A percentile compares a stretch with the other conserved stretches of the same genome.
These are phyloP conservation scores for Pycnonotus jocosus DNA, from an alignment of 2,113 vertebrate species.

Conservation along the genomic window DNA sequence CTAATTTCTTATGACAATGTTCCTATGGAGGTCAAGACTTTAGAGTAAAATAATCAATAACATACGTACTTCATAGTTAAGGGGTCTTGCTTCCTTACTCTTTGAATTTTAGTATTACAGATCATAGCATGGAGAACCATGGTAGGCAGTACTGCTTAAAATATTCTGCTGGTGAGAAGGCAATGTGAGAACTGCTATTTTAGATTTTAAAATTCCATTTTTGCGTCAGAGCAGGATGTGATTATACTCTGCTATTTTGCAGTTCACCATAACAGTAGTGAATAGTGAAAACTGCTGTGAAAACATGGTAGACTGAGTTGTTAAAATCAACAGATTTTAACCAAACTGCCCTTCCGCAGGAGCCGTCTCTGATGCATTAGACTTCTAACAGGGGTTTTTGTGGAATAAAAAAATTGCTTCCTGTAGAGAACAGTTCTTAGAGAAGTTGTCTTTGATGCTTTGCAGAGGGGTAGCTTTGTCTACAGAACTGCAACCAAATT, in stretches of 20 bases:
- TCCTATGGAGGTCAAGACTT: not conserved
- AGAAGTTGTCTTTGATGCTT: not conserved
- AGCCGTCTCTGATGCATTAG: not conserved
- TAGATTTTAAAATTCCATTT: not conserved
- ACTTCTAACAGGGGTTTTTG: not conserved
- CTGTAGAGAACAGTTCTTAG: not conserved
- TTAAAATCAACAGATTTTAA: not conserved
- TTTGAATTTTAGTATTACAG: not conserved
- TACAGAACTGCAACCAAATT: not conserved
- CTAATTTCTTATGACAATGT: not conserved
- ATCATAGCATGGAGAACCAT: not conserved
- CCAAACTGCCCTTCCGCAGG: not conserved
- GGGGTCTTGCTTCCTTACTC: not conserved
- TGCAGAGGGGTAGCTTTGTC: not conserved
- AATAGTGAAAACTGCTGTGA: not conserved
- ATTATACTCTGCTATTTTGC: not conserved
- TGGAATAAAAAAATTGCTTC: not conserved
- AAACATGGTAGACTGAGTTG: not conserved
- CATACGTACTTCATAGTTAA: not conserved
- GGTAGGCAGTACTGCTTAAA: not conserved
- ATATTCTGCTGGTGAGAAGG: constrained; percentile 4
- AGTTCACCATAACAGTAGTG: not conserved
- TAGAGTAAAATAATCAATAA: not conserved
- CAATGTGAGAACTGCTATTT: not conserved
- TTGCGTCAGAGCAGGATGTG: constrained; percentile 22